phyloP scores from a whole-genome alignment of 2,113 vertebrate species.

The Leucoraja erinaceus region DNA sequence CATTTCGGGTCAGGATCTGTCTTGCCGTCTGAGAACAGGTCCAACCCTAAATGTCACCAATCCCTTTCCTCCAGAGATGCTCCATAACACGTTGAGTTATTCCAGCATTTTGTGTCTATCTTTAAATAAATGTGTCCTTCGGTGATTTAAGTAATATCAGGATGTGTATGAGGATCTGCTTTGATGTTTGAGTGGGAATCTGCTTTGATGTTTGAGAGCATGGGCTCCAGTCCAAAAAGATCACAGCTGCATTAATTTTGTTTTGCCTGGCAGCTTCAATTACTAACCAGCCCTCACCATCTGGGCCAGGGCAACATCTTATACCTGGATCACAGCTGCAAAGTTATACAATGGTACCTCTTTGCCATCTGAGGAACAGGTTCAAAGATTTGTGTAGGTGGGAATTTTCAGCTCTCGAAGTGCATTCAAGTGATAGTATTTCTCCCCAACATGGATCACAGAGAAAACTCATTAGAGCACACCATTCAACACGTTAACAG shows the following conservation, averaged over 20 bases:
- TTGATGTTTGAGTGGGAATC: not conserved
- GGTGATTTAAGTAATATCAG: not conserved
- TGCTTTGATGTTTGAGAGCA: not conserved
- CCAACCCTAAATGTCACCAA: too few relatives aligned
- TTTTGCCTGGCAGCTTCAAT: not conserved
- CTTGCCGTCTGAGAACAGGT: too few relatives aligned
- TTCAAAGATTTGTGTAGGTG: not conserved
- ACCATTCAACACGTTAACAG: not conserved
- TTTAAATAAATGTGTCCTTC: not conserved
- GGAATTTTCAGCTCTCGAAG: not conserved
- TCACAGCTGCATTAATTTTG: not conserved
- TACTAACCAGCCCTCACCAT: not conserved
- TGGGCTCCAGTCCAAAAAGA: not conserved
- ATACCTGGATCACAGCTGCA: not conserved
- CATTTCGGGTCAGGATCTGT: too few relatives aligned
- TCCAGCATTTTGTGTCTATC: too few relatives aligned
- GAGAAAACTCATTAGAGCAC: too few relatives aligned
- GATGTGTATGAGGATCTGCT: not conserved
- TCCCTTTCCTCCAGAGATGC: too few relatives aligned
- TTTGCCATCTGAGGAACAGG: not conserved
- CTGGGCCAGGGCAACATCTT: not conserved
- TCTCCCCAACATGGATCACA: too few relatives aligned
- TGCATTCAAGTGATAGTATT: too few relatives aligned
- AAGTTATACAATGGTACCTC: not conserved
- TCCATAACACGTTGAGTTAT: too few relatives aligned